phyloP scores from a whole-genome alignment of 2,113 vertebrate species.

The Todiramphus saurophagus region DNA sequence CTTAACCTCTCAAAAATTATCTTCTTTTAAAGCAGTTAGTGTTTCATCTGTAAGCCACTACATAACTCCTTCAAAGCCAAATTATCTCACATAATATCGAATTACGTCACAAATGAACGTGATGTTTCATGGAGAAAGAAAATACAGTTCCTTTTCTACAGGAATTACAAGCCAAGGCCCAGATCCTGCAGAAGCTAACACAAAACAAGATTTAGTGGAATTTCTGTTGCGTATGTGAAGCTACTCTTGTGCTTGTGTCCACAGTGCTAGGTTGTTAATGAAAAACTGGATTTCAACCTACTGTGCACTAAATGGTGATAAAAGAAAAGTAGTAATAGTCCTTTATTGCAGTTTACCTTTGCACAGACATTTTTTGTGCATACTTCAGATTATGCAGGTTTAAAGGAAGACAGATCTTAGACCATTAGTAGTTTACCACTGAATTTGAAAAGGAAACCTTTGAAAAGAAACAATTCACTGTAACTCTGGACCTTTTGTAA shows the following conservation, averaged over 20 bases:
- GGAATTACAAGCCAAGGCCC: not conserved
- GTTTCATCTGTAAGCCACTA: not conserved
- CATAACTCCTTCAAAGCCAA: not conserved
- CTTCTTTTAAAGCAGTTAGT: not conserved
- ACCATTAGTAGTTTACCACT: conserved; percentile 42
- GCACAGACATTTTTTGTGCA: conserved; percentile 23
- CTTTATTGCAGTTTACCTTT: conserved; percentile 36
- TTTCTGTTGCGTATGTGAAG: not conserved
- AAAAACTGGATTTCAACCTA: conserved; percentile 21
- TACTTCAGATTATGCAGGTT: conserved; percentile 31
- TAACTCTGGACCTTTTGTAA: conserved; percentile 64
- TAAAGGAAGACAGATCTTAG: conserved; percentile 42
- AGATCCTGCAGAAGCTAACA: not conserved
- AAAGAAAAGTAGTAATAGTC: conserved; percentile 13
- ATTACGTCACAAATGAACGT: not conserved
- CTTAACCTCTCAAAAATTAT: not conserved
- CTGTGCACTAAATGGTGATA: not conserved
- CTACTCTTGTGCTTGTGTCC: not conserved
- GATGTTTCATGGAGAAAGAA: not conserved
- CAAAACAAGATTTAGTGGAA: not conserved
- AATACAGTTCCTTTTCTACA: not conserved
- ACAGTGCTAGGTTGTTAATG: not conserved
- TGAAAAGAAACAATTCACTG: conserved; percentile 1
- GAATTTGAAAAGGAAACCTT: conserved; percentile 19
- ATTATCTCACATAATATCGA: not conserved